Base-by-base conservation (phyloP, 2,113 vertebrate species). In the Aplodontia rufa region DNA sequence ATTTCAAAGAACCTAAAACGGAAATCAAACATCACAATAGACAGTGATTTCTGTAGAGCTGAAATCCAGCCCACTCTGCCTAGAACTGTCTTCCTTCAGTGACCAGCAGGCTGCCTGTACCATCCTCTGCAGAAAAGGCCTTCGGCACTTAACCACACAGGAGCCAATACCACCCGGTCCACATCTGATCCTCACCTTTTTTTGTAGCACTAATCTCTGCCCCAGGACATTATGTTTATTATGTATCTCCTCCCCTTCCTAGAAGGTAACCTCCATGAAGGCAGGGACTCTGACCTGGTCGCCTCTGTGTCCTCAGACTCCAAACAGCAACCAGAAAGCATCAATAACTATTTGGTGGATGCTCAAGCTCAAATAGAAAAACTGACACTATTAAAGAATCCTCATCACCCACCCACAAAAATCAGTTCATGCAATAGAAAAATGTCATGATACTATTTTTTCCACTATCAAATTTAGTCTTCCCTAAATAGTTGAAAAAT, bases 111-210 rank as follows among this genome's bases (percentile, higher is more conserved):
- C 81, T 2, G 2, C 14, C 19, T 16, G 14, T 3, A 19, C 4
- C 19, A 26, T 32, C 30, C 24, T 42, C 42, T 10, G 16, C 47
- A 22, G 22, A 13, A 69, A 40, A 42, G 20, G n/a, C n/a, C 75
- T 49, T 37, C 6, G 1, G 12, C 72, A 11, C 40, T 32, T 37
- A 4, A 8, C 37, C n/a, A 17, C 32, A 28, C 22, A 3, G 11
- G 32, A 22, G 8, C 3, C 0, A 49, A 20, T 0, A n/a, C 26
- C 19, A 11, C 8, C 1, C 7, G 17, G 7, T 20, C 3, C 19
- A 6, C 10, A 32, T n/a, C 60, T 47, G 28, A 7, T 51, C n/a
- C 35, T 71, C 22, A 17, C 7, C 6, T n/a, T 40, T 58, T 9
- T 58, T 30, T 75, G 12, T 2, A 71, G 49, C 16, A 49, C 30